Evolutionary conservation across 37 sponge, comb jelly and placozoan species (phyloP).

Genomic region (Ephydatia muelleri): DNA sequence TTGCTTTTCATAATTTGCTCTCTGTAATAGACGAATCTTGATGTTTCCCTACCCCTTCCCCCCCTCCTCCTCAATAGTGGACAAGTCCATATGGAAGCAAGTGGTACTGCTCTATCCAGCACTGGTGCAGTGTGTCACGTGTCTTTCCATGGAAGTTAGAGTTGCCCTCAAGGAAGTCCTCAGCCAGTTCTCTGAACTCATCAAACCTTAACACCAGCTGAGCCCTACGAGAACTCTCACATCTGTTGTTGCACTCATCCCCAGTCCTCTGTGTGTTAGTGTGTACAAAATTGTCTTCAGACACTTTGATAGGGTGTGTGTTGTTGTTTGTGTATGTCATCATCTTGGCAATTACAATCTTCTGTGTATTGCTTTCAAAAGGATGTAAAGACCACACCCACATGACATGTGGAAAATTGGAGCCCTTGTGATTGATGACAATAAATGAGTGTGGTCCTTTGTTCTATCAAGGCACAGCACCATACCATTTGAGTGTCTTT

Average conservation of each 20-base stretch:
- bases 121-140: conserved; percentile 89
- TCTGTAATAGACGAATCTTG: neutral
- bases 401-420: no score
- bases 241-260: neutral
- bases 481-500: no score
- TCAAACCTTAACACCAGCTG: conserved; percentile 4
- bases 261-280: neutral
- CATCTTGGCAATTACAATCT: neutral
- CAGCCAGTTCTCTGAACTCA: conserved; percentile 54
- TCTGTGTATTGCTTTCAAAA: no score
- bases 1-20: no score
- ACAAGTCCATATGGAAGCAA: conserved; percentile 66
- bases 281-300: neutral
- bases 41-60: neutral
- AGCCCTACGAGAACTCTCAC: no score
- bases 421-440: no score
- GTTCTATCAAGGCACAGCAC: no score
- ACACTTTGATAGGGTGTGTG: neutral
- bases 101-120: conserved; percentile 75
- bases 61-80: conserved; percentile 40
- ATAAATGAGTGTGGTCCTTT: no score
- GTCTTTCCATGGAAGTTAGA: conserved; percentile 75
- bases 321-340: neutral
- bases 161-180: conserved; percentile 50
- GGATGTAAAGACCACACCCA: no score